Evolutionary conservation across 37 sponge, comb jelly and placozoan genomes (phyloP).

Genomic region (Aplysina aerophoba): DNA sequence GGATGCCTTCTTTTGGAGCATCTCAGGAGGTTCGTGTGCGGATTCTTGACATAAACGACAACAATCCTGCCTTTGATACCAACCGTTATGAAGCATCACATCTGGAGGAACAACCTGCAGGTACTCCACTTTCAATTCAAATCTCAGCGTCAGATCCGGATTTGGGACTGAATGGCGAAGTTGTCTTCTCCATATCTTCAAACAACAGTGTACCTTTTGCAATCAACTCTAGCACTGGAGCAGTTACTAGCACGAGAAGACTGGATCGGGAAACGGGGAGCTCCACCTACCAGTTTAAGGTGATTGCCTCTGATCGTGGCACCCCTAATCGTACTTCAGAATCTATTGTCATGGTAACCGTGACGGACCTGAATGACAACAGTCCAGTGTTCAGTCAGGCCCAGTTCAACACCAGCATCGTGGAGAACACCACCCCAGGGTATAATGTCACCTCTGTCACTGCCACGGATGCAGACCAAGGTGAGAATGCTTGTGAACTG

Average conservation of each 20-base stretch:
- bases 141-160: slow-evolving; percentile 63
- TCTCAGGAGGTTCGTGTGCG: not conserved
- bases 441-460: not conserved
- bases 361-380: slow-evolving; percentile 53
- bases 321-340: not conserved
- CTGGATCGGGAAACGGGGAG: slow-evolving; percentile 49
- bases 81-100: not conserved
- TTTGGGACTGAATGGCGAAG: slow-evolving; percentile 50
- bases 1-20: slow-evolving; percentile 26
- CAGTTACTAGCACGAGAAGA: not conserved
- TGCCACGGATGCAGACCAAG: slow-evolving; percentile 18
- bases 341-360: slow-evolving; percentile 27
- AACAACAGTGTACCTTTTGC: not conserved
- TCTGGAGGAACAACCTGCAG: not conserved
- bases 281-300: slow-evolving; percentile 27
- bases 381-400: not conserved
- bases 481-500: too few species aligned
- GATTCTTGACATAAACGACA: slow-evolving; percentile 73
- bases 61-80: slow-evolving; percentile 43
- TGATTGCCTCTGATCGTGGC: slow-evolving; percentile 64
- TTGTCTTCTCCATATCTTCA: slow-evolving; percentile 35
- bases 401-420: not conserved
- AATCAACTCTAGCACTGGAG: slow-evolving; percentile 35
- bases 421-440: not conserved
- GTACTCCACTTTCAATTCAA: slow-evolving; percentile 19